phyloP scores from a whole-genome alignment of 2,113 vertebrate genomes.

The Stomatorhinus ivindoensis region DNA sequence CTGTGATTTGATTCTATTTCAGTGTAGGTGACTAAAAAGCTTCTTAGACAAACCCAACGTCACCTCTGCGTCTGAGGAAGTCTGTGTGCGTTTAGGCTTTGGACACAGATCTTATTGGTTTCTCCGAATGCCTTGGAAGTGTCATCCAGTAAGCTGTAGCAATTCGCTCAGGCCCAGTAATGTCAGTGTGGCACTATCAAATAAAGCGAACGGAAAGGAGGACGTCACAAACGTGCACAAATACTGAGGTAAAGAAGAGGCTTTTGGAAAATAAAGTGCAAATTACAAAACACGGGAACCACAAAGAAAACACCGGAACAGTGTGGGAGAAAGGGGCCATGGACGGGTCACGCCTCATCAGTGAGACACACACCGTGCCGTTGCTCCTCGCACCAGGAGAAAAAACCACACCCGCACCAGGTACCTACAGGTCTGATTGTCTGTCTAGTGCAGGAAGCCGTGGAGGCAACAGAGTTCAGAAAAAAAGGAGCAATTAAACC shows the following conservation, averaged over 20 bases:
- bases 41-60: not conserved
- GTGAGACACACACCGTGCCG: not conserved
- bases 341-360: not conserved
- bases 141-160: not conserved
- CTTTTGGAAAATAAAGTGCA: constrained; percentile 18
- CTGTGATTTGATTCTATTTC: constrained; percentile 26
- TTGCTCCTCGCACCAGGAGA: not conserved
- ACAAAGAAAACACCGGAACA: not conserved
- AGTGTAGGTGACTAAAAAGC: constrained; percentile 19
- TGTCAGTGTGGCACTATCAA: constrained; percentile 19
- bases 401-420: not conserved
- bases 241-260: constrained; percentile 18
- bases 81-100: not conserved
- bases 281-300: constrained; percentile 17
- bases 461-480: not conserved
- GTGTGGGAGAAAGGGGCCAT: not conserved
- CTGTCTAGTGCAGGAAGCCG: constrained; percentile 8
- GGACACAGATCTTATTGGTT: not conserved
- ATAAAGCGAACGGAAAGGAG: not conserved
- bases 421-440: constrained; percentile 17
- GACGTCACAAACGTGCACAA: constrained; percentile 7
- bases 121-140: not conserved
- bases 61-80: not conserved
- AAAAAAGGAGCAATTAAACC: not conserved
- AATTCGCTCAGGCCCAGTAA: not conserved